Evolutionary conservation across 1,140 invertebrate genomes (phyloP).

Genomic region (Ceratosolen fusciceps): DNA sequence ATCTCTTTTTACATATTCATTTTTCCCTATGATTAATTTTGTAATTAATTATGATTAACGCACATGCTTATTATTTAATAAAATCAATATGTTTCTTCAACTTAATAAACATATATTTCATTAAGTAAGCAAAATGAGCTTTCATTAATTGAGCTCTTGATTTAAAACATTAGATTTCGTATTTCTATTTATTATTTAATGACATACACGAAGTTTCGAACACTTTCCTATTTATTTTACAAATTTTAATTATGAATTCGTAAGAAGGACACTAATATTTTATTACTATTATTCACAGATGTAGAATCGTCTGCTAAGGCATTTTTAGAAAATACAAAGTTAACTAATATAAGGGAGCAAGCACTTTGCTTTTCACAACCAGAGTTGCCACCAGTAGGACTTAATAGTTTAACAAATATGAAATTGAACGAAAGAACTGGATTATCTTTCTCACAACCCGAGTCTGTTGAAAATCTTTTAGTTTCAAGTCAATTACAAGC

Average conservation of each 20-base stretch:
- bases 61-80: too few relatives aligned
- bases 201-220: too few relatives aligned
- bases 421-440: constrained; percentile 62
- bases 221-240: background rate
- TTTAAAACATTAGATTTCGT: too few relatives aligned
- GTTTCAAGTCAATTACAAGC: constrained; percentile 81
- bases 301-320: background rate
- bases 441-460: constrained; percentile 90
- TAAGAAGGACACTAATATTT: background rate
- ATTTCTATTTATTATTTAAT: background rate
- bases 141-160: too few relatives aligned
- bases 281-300: constrained; percentile 32
- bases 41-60: too few relatives aligned
- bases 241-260: background rate
- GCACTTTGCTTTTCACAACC: constrained; percentile 65
- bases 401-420: constrained; percentile 55
- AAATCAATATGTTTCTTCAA: too few relatives aligned
- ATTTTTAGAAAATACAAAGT: constrained; percentile 9
- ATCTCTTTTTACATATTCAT: too few relatives aligned
- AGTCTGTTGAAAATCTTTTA: constrained; percentile 85
- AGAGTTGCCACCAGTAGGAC: constrained; percentile 58
- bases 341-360: constrained; percentile 21
- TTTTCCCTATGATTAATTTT: too few relatives aligned
- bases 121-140: too few relatives aligned
- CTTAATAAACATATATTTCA: too few relatives aligned